Evolutionary conservation across 2,113 vertebrate species (phyloP).

Genomic region (Pluvialis apricaria): DNA sequence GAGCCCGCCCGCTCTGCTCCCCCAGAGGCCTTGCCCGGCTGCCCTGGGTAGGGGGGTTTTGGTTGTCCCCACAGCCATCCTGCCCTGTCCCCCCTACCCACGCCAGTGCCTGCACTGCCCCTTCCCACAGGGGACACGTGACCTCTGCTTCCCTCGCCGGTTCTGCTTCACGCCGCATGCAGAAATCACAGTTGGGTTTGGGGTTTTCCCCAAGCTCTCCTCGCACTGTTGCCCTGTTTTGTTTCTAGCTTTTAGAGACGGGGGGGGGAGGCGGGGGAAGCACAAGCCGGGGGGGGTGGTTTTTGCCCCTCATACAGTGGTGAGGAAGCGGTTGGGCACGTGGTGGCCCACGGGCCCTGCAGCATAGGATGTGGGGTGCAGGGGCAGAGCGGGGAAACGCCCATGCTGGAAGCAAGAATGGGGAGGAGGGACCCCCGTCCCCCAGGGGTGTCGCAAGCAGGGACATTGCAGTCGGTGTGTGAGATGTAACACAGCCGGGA

Average conservation of each 20-base stretch:
- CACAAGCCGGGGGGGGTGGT: neutral
- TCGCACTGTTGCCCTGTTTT: accelerated
- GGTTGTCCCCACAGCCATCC: no score
- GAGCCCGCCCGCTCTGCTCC: no score
- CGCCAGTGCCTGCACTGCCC: accelerated
- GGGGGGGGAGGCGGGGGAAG: accelerated
- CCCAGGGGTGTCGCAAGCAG: neutral
- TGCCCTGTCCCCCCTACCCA: no score
- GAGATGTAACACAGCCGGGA: neutral
- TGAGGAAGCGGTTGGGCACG: neutral
- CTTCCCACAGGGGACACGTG: accelerated
- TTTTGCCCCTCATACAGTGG: neutral
- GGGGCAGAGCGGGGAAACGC: neutral
- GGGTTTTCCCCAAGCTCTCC: neutral
- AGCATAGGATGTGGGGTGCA: no score
- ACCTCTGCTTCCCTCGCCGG: accelerated
- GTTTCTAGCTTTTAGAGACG: accelerated
- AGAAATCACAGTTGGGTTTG: accelerated
- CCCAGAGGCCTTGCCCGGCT: accelerated
- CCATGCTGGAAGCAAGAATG: neutral
- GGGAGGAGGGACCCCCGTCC: no score
- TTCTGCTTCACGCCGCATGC: accelerated
- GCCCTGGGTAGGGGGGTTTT: no score
- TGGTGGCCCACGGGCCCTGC: accelerated
- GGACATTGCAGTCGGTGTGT: accelerated